These are phyloP conservation scores for Delia radicum DNA, from an alignment of 1,140 invertebrate species.

Conservation along the genomic window DNA sequence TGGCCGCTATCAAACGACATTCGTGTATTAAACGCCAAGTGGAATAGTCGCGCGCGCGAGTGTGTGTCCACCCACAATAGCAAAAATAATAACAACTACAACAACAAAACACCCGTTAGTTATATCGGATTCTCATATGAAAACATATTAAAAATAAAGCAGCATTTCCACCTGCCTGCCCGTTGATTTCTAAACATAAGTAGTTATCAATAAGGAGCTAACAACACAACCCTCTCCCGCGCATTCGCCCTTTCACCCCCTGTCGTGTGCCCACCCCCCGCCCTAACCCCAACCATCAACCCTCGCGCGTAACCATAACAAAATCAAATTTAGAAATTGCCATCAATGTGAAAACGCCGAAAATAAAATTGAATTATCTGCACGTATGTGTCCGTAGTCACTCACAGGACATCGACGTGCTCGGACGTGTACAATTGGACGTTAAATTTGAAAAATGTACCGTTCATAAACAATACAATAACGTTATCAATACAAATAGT, in stretches of 20 bases:
- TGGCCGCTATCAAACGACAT: conserved; percentile 26
- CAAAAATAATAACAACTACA: neutral
- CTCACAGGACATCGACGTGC: conserved; percentile 53
- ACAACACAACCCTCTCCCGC: conserved; percentile 21
- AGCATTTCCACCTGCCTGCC: conserved; percentile 3
- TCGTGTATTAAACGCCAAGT: conserved; percentile 32
- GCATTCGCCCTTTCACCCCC: conserved; percentile 6
- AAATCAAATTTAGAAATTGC: conserved; percentile 54
- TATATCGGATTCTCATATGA: conserved; percentile 10
- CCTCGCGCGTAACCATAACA: conserved; percentile 33
- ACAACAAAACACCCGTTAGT: conserved; percentile 1
- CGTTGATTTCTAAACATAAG: neutral
- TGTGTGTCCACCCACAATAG: conserved; percentile 13
- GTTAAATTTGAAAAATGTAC: neutral
- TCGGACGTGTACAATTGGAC: conserved; percentile 39
- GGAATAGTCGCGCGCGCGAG: conserved; percentile 23
- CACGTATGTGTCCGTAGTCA: conserved; percentile 49
- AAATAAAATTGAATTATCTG: conserved; percentile 56
- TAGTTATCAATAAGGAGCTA: conserved; percentile 17
- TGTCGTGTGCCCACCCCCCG: neutral
- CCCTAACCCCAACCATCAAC: conserved; percentile 19
- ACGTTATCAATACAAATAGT: neutral
- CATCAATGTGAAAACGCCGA: conserved; percentile 55
- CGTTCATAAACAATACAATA: conserved; percentile 20
- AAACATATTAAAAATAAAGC: neutral